Percentiles rank a stretch among this genome's conserved stretches.
phyloP scores from a whole-genome alignment of 2,113 vertebrate species.

The Albula glossodonta region DNA sequence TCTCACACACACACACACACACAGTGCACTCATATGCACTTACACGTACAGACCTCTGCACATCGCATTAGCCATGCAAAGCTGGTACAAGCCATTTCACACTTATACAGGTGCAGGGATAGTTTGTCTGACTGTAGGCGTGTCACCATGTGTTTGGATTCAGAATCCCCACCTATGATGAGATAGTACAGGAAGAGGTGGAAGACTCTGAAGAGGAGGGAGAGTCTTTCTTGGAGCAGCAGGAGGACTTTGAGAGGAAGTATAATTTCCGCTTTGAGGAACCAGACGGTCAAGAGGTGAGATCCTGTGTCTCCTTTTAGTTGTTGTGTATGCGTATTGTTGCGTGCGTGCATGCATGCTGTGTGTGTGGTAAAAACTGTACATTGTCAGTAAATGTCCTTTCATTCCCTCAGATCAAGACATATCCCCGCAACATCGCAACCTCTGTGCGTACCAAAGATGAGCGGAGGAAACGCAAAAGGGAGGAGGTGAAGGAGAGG shows the following conservation, averaged over 20 bases:
- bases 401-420: conserved; percentile 67
- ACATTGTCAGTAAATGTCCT: not conserved
- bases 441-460: conserved; percentile 84
- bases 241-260: conserved; percentile 85
- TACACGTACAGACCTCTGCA: not conserved
- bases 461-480: conserved; percentile 77
- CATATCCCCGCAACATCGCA: conserved; percentile 79
- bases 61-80: not conserved
- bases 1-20: not conserved
- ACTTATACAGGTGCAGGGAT: not conserved
- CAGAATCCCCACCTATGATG: conserved; percentile 69
- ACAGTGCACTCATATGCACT: not conserved
- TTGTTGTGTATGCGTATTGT: not conserved
- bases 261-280: conserved; percentile 94
- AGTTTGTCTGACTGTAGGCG: not conserved
- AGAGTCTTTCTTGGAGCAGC: conserved; percentile 78
- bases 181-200: conserved; percentile 69
- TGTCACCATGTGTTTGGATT: not conserved
- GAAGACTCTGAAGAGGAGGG: conserved; percentile 86
- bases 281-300: conserved; percentile 68
- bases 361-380: not conserved
- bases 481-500: conserved; percentile 77
- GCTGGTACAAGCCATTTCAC: not conserved
- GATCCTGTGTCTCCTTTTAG: conserved; percentile 3
- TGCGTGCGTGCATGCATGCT: not conserved